Base-by-base conservation (phyloP, 2,113 vertebrate species). In the Stictonetta naevosa region DNA sequence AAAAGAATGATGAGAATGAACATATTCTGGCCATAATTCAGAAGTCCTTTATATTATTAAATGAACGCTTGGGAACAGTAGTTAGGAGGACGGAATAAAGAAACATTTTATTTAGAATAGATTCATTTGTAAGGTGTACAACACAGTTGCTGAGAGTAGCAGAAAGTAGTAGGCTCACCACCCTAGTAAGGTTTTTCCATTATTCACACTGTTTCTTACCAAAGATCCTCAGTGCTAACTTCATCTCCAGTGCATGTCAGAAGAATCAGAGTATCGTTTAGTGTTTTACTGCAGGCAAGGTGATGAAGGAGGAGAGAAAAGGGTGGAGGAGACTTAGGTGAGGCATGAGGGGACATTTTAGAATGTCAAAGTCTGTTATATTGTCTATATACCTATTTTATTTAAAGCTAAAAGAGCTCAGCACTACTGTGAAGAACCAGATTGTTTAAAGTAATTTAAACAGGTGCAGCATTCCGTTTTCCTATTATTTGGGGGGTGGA, bases 401-500 rank as follows among this genome's bases (percentile, higher is more conserved):
- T 72, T 92, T 91, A 92, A 91, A 95, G 56, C 56, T 75, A 91
- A 63, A 80, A 89, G 56, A 84, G 50, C 76, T 83, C 74, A 29
- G 79, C 78, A 48, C 11, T 89, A 42, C 28, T 64, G 68, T 80
- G 68, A 94, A 92, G 69, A 94, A 82, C 29, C 67, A 85, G 59
- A 86, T 86, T 46, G 68, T 66, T 79, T 95, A 83, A 63, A 94
- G 94, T 95, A 95, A 90, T 84, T 96, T 40, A 12, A 93, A 21
- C 46, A 96, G 86, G 74, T 87, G 90, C 63, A 93, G 94, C 19
- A 83, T 68, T 92, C 71, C 73, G 50, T 38, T 36, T 80, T 93
- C 92, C 94, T 96, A 93, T 95, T 95, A 96, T 93, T 95, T 83
- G 95, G 91, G 91, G 52, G 31, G 66, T 48, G 46, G 46, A 48